Conservation (phyloP, 2,888 invertebrate genomes). For the Carabus problematicus region DNA sequence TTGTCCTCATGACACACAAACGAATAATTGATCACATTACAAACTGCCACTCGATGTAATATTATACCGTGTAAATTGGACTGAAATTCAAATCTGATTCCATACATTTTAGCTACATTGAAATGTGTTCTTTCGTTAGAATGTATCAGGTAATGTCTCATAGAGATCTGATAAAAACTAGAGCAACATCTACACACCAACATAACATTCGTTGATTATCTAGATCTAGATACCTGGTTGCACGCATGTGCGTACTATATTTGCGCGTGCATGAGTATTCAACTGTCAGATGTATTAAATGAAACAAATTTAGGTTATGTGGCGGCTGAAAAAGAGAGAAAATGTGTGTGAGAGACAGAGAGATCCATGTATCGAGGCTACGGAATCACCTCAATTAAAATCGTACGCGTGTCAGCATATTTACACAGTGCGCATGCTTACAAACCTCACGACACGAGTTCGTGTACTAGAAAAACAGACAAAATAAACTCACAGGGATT, state of each 20-base stretch:
- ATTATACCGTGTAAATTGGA: no score
- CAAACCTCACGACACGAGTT: not conserved
- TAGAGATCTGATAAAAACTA: not conserved
- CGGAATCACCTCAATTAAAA: slow-evolving; percentile 38
- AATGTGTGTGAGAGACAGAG: no score
- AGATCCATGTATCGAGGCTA: slow-evolving; percentile 38
- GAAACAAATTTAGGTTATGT: slow-evolving; percentile 39
- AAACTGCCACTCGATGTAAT: no score
- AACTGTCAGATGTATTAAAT: slow-evolving; percentile 26
- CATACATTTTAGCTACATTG: no score
- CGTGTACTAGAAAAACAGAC: slow-evolving; percentile 7
- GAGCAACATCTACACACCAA: not conserved
- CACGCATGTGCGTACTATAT: not conserved
- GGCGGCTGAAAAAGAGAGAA: not conserved
- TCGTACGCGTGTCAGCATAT: slow-evolving; percentile 5
- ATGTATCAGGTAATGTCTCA: no score
- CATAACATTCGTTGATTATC: not conserved
- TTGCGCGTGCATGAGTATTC: no score
- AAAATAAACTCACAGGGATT: not conserved
- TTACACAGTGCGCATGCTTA: not conserved
- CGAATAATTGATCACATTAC: no score
- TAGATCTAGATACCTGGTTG: not conserved
- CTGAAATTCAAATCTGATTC: no score
- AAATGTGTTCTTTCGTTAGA: no score
- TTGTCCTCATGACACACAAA: no score